These are phyloP conservation scores for Neotragus pygmaeus DNA, from an alignment of 2,113 vertebrate species.

Conservation along the genomic window DNA sequence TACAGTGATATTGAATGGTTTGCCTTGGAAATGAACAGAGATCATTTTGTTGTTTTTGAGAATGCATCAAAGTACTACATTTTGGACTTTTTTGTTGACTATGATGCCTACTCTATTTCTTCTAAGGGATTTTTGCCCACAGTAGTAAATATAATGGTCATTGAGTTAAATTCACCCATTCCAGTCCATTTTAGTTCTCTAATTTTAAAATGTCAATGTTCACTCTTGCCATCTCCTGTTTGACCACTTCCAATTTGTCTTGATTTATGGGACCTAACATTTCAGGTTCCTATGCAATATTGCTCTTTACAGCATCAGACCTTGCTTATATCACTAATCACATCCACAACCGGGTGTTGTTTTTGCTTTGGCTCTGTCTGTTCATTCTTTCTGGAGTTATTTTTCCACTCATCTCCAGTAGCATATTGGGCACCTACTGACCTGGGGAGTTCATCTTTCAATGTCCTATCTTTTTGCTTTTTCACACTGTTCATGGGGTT, in stretches of 20 bases:
- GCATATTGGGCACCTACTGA: neutral
- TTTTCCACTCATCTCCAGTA: neutral
- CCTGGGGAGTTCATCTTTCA: neutral
- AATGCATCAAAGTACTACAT: neutral
- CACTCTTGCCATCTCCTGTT: neutral
- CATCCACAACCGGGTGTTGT: neutral
- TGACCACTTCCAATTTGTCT: neutral
- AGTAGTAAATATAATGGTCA: neutral
- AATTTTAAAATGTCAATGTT: accelerated
- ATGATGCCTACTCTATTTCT: neutral
- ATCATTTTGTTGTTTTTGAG: neutral
- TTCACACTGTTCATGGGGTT: neutral
- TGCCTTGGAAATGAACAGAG: neutral
- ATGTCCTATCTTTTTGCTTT: neutral
- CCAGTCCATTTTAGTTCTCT: neutral
- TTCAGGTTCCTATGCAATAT: neutral
- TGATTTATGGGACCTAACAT: neutral
- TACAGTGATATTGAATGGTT: neutral
- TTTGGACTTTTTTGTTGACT: neutral
- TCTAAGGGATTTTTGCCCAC: neutral
- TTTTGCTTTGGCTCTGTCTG: neutral
- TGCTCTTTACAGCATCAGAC: neutral
- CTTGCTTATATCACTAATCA: neutral
- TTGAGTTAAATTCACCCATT: neutral
- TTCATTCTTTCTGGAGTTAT: neutral